phyloP scores from a whole-genome alignment of 2,113 vertebrate species.

The Bostrychus sinensis region DNA sequence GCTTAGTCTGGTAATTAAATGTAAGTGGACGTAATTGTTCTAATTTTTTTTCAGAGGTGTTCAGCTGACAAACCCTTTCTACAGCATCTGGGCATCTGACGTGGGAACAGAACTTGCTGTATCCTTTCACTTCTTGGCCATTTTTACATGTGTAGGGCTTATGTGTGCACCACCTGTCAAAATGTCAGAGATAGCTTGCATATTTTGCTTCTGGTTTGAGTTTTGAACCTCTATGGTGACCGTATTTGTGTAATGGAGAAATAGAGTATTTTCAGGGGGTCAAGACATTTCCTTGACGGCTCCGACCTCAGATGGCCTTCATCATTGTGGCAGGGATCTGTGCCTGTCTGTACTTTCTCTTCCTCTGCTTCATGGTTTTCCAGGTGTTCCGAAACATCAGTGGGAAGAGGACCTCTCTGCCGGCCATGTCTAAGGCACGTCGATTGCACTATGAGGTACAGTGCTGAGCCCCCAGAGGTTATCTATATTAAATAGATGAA shows the following conservation, averaged over 20 bases:
- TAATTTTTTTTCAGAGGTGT: slow-evolving; percentile 87
- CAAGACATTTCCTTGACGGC: slow-evolving; percentile 69
- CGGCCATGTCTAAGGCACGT: slow-evolving; percentile 93
- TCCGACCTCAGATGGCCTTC: slow-evolving; percentile 90
- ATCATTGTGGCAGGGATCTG: slow-evolving; percentile 97
- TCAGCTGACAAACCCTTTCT: slow-evolving; percentile 97
- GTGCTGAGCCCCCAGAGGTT: no score
- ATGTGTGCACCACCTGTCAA: slow-evolving; percentile 33
- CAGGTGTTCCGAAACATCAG: slow-evolving; percentile 98
- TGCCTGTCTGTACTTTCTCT: slow-evolving; percentile 97
- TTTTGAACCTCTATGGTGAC: no score
- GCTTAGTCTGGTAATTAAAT: no score
- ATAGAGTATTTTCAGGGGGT: no score
- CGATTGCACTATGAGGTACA: slow-evolving; percentile 92
- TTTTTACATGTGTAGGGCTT: slow-evolving; percentile 26
- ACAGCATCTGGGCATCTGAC: slow-evolving; percentile 96
- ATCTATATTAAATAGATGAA: no score
- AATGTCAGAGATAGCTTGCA: slow-evolving; percentile 5
- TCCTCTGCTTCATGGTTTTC: slow-evolving; percentile 98
- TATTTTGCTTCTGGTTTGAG: no score
- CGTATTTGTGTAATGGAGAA: no score
- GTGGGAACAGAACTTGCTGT: slow-evolving; percentile 94
- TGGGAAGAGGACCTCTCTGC: slow-evolving; percentile 90
- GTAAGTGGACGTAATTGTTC: not conserved
- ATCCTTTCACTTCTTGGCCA: slow-evolving; percentile 82